These are phyloP conservation scores for Callipepla squamata DNA, from an alignment of 2,113 vertebrate genomes.

Conservation along the genomic window DNA sequence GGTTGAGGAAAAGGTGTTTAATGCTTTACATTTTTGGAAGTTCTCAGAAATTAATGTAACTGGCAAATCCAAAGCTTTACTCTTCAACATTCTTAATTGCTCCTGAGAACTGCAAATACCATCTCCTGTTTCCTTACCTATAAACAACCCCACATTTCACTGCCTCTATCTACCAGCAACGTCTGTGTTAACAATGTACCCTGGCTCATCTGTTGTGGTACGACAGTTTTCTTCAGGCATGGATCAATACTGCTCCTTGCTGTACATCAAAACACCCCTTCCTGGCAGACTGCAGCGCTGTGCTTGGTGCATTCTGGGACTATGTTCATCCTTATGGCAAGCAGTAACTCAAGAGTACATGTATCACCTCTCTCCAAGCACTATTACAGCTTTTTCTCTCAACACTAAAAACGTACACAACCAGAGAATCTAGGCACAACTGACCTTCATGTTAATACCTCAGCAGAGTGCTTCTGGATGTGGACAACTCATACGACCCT, in stretches of 20 bases:
- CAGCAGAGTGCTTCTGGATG: background rate
- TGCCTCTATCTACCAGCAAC: background rate
- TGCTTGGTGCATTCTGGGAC: constrained; percentile 39
- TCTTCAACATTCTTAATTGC: background rate
- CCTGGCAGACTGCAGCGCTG: background rate
- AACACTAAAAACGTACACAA: background rate
- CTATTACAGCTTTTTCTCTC: background rate
- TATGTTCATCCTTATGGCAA: constrained; percentile 25
- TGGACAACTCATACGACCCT: background rate
- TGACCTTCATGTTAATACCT: background rate
- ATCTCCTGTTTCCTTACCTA: background rate
- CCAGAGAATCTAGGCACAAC: background rate
- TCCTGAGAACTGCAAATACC: background rate
- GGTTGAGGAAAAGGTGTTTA: background rate
- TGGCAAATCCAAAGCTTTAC: background rate
- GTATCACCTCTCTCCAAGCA: constrained; percentile 21
- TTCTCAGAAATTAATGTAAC: background rate
- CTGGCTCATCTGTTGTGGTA: constrained; percentile 3
- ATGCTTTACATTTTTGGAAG: background rate
- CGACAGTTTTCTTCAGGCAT: constrained; percentile 6
- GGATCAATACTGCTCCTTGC: constrained; percentile 52
- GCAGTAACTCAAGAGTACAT: constrained; percentile 57
- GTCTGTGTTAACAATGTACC: background rate
- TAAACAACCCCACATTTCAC: background rate
- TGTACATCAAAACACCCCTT: constrained; percentile 40